These are phyloP conservation scores for Thalassarche chlororhynchos DNA, from an alignment of 2,113 vertebrate genomes.

Conservation along the genomic window DNA sequence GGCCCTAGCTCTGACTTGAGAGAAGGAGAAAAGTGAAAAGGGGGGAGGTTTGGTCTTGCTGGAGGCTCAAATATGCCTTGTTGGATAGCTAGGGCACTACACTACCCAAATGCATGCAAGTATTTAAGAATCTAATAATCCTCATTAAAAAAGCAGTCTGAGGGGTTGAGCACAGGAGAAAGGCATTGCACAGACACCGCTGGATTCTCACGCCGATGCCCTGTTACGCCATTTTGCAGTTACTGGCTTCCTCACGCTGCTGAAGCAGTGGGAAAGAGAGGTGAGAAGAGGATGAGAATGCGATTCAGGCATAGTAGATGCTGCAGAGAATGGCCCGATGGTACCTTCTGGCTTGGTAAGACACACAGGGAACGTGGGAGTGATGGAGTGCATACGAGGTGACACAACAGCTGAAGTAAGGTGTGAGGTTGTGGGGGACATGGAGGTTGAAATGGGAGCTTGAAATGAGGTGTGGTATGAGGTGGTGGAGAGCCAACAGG, in stretches of 20 bases:
- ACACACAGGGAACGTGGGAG: fast-evolving
- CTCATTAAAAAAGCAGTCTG: neutral
- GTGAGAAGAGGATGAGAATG: neutral
- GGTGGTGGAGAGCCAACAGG: neutral
- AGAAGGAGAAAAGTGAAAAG: neutral
- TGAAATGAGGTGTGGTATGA: neutral
- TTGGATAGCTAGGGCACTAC: neutral
- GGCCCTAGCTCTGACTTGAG: neutral
- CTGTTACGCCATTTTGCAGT: neutral
- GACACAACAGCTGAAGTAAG: neutral
- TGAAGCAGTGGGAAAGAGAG: neutral
- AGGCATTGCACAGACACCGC: neutral
- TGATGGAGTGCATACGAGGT: neutral
- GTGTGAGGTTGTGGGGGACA: neutral
- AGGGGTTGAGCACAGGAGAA: neutral
- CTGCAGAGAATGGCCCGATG: neutral
- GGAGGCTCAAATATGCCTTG: neutral
- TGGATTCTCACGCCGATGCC: neutral
- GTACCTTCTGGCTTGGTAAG: neutral
- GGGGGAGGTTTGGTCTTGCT: neutral
- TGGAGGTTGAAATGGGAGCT: neutral
- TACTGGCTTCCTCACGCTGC: neutral
- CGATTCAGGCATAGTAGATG: neutral
- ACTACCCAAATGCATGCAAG: neutral
- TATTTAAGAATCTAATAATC: neutral